These are phyloP conservation scores for Thereva unica DNA, from an alignment of 2,888 invertebrate genomes.

Conservation along the genomic window DNA sequence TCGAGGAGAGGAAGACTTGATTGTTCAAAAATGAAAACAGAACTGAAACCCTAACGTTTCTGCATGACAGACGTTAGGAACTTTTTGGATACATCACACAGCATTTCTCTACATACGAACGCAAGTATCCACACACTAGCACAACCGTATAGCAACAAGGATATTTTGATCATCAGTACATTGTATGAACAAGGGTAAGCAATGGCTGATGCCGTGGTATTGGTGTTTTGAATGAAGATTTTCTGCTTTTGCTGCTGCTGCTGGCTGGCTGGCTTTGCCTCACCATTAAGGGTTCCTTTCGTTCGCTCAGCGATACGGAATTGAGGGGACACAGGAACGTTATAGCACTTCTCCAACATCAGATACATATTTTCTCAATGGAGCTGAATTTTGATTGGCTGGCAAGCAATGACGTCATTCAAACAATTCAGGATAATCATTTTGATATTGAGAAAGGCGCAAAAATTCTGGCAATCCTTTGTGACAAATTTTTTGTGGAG, in stretches of 20 bases:
- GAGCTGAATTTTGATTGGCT: slow-evolving; percentile 40
- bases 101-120: slow-evolving; percentile 6
- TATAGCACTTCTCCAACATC: slow-evolving; percentile 19
- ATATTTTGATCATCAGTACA: background rate
- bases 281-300: slow-evolving; percentile 3
- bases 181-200: background rate
- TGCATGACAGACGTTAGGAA: slow-evolving; percentile 41
- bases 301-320: background rate
- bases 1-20: slow-evolving; percentile 45
- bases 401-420: slow-evolving; percentile 42
- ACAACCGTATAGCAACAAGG: background rate
- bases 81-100: slow-evolving; percentile 21
- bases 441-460: slow-evolving; percentile 38
- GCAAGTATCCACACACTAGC: background rate
- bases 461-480: slow-evolving; percentile 26
- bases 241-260: slow-evolving; percentile 8
- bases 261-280: slow-evolving; percentile 16
- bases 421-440: slow-evolving; percentile 38
- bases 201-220: background rate
- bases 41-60: slow-evolving; percentile 52
- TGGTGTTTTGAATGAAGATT: slow-evolving; percentile 38
- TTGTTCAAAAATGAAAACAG: slow-evolving; percentile 52
- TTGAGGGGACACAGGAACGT: slow-evolving; percentile 24
- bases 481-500: slow-evolving; percentile 6
- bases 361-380: slow-evolving; percentile 42